Evolutionary conservation across 2,797 vertebrate genomes (phyloP).

Genomic region (Neosilurus mollespiculum): DNA sequence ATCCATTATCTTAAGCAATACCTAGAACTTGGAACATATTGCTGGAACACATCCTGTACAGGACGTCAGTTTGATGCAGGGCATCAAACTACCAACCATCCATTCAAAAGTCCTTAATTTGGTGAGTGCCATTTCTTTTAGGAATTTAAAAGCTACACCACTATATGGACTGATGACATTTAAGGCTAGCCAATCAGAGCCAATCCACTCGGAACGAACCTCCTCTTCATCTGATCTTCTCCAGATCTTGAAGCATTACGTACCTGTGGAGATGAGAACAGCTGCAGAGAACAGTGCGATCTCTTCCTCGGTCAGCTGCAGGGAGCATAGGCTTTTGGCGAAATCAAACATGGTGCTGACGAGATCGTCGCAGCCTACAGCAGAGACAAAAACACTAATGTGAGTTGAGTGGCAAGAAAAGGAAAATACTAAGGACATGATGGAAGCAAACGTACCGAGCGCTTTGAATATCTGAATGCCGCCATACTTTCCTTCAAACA

Average conservation of each 20-base stretch:
- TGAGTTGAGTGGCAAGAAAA: neutral
- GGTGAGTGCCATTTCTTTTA: neutral
- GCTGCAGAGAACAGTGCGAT: constrained; percentile 98
- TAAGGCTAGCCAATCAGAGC: neutral
- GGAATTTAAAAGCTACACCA: neutral
- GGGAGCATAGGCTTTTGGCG: constrained; percentile 96
- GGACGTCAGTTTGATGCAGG: neutral
- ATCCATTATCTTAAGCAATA: neutral
- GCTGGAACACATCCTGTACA: neutral
- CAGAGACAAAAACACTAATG: neutral
- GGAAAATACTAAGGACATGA: neutral
- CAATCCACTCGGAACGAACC: neutral
- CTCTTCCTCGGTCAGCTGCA: constrained; percentile 97
- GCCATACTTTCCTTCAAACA: constrained; percentile 99
- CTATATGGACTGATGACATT: neutral
- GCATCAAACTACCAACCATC: neutral
- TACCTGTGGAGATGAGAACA: constrained; percentile 98
- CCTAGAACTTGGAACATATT: neutral
- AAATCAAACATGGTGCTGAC: constrained; percentile 98
- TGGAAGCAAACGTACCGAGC: constrained; percentile 78
- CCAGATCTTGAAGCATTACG: constrained; percentile 33
- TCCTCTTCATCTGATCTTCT: neutral
- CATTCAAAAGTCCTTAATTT: neutral
- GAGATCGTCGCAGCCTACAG: constrained; percentile 93
- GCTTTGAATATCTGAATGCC: constrained; percentile 99